Percentiles rank a stretch among this genome's conserved stretches.
Conservation (phyloP, 2,113 vertebrate species). For the Dromas ardeola region DNA sequence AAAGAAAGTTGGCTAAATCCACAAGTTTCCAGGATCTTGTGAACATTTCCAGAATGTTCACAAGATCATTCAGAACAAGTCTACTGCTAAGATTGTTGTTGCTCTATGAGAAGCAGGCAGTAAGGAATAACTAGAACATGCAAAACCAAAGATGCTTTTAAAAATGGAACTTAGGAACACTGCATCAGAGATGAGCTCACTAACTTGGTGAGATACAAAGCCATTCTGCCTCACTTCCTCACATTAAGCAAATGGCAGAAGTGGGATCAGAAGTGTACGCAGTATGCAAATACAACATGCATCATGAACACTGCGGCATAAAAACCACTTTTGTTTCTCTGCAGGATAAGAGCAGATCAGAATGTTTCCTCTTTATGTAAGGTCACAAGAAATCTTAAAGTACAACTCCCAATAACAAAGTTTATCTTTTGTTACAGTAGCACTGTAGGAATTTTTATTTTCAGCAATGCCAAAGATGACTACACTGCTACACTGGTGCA, state of each 20-base stretch:
- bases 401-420: rapidly evolving
- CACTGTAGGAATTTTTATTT: neutral
- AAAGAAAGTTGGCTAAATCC: neutral
- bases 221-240: neutral
- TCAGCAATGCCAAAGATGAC: neutral
- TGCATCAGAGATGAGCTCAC: neutral
- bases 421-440: neutral
- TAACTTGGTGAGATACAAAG: neutral
- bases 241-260: neutral
- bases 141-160: neutral
- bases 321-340: neutral
- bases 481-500: neutral
- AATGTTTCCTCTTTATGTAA: neutral
- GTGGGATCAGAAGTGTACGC: neutral
- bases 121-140: neutral
- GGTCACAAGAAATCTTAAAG: neutral
- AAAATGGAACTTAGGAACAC: neutral
- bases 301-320: neutral
- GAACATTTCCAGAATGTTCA: no score
- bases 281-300: neutral
- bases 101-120: neutral
- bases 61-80: neutral
- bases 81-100: neutral
- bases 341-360: neutral
- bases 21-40: neutral